Evolutionary conservation across 2,888 invertebrate genomes (phyloP).

Genomic region (Tubulanus polymorphus): DNA sequence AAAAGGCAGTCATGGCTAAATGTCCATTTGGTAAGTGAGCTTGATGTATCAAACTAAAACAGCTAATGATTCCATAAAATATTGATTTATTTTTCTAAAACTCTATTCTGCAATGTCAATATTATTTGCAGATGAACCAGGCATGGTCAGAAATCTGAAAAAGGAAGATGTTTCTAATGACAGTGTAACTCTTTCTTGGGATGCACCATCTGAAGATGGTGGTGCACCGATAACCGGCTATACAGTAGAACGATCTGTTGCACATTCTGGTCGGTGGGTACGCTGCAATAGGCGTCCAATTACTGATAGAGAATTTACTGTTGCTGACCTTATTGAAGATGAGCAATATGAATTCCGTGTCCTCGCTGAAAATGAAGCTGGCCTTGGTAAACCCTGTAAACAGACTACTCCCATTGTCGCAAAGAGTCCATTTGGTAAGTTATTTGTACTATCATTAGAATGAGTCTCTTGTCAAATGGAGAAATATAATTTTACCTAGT

Average conservation of each 20-base stretch:
- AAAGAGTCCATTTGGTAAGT: conserved; percentile 18
- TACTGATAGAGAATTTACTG: conserved; percentile 5
- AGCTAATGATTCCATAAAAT: too few relatives aligned
- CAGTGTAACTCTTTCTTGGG: conserved; percentile 47
- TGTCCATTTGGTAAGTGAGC: conserved; percentile 31
- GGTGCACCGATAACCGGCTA: conserved; percentile 46
- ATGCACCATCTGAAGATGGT: conserved; percentile 49
- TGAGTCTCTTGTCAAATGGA: too few relatives aligned
- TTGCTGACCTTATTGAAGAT: conserved; percentile 13
- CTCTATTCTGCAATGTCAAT: too few relatives aligned
- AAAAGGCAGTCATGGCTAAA: conserved; percentile 37
- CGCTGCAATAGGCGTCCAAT: conserved; percentile 37
- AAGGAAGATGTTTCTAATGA: conserved; percentile 30
- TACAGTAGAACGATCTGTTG: conserved; percentile 31
- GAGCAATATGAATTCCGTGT: conserved; percentile 73
- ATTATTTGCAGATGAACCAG: not conserved
- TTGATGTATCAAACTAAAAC: too few relatives aligned
- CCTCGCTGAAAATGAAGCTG: conserved; percentile 79
- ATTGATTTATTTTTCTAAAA: too few relatives aligned
- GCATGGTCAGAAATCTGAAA: not conserved
- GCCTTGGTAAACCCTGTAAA: conserved; percentile 72
- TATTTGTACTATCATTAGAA: too few relatives aligned
- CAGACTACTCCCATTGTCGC: conserved; percentile 37
- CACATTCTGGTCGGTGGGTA: conserved; percentile 35
- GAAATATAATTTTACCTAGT: too few relatives aligned